These are phyloP conservation scores for Chrysopilus asiliformis DNA, from an alignment of 2,888 invertebrate species.

Conservation along the genomic window DNA sequence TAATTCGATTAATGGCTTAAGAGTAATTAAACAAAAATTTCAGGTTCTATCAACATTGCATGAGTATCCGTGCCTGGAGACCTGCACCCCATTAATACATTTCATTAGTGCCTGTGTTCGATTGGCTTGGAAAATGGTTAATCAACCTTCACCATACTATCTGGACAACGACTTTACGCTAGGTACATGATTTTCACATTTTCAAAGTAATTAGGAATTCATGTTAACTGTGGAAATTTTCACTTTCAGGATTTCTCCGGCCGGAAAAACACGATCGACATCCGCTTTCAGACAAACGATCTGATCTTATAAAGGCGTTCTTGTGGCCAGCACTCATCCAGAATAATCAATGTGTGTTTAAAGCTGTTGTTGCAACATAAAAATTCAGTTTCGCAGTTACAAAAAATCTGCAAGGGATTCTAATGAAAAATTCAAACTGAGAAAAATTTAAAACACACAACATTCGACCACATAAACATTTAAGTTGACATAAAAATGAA, in stretches of 20 bases:
- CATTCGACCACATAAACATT: no score
- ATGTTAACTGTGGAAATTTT: slow-evolving; percentile 4
- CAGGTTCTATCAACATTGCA: slow-evolving; percentile 80
- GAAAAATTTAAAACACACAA: no score
- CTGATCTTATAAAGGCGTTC: slow-evolving; percentile 63
- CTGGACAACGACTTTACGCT: slow-evolving; percentile 57
- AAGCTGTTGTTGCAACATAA: slow-evolving; percentile 68
- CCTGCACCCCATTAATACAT: slow-evolving; percentile 60
- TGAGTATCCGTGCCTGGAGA: slow-evolving; percentile 81
- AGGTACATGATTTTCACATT: slow-evolving; percentile 29
- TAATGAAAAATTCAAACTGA: no score
- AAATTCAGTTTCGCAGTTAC: background rate
- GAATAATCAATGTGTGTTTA: slow-evolving; percentile 62
- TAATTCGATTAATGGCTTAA: background rate
- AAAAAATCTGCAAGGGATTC: no score
- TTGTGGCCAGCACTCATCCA: slow-evolving; percentile 80
- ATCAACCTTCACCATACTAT: slow-evolving; percentile 53
- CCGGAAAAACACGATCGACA: slow-evolving; percentile 68
- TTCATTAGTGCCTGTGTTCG: slow-evolving; percentile 72
- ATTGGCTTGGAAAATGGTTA: slow-evolving; percentile 75
- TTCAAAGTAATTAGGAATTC: slow-evolving; percentile 2
- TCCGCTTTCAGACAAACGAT: slow-evolving; percentile 59
- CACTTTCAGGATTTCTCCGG: slow-evolving; percentile 46
- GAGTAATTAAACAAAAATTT: slow-evolving; percentile 1
- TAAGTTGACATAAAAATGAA: no score